These are phyloP conservation scores for Drosophila differens DNA, from an alignment of 2,888 invertebrate genomes.

Conservation along the genomic window DNA sequence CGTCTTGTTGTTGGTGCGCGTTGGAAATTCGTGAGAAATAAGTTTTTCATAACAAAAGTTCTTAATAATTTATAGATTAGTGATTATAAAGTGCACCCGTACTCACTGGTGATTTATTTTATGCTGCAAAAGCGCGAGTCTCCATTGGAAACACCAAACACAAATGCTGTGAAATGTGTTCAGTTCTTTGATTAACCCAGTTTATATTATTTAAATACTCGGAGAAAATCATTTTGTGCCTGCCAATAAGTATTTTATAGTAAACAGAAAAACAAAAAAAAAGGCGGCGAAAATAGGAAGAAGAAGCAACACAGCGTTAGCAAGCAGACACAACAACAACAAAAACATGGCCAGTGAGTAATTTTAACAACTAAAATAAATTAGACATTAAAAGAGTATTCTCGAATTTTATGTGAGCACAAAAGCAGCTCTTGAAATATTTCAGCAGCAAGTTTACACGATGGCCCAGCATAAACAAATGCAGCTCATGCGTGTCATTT, in stretches of 20 bases:
- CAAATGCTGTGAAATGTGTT: conserved; percentile 71
- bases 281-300: conserved; percentile 45
- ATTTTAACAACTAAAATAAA: conserved; percentile 44
- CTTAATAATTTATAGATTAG: conserved; percentile 15
- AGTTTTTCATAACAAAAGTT: conserved; percentile 22
- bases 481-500: conserved; percentile 70
- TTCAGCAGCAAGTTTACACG: conserved; percentile 40
- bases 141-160: conserved; percentile 7
- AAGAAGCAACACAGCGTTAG: conserved; percentile 29
- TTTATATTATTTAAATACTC: conserved; percentile 37
- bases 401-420: conserved; percentile 29
- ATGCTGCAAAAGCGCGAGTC: conserved; percentile 21
- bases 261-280: conserved; percentile 37
- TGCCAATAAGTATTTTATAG: conserved; percentile 41
- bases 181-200: conserved; percentile 48
- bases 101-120: conserved; percentile 14
- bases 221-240: conserved; percentile 39
- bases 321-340: conserved; percentile 35
- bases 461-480: conserved; percentile 65
- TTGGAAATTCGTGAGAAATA: conserved; percentile 12
- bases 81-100: conserved; percentile 17
- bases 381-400: conserved; percentile 38
- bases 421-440: conserved; percentile 26
- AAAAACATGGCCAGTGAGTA: conserved; percentile 82
- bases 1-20: conserved; percentile 36